Evolutionary conservation across 2,113 vertebrate genomes (phyloP).

Genomic region (Saguinus midas): DNA sequence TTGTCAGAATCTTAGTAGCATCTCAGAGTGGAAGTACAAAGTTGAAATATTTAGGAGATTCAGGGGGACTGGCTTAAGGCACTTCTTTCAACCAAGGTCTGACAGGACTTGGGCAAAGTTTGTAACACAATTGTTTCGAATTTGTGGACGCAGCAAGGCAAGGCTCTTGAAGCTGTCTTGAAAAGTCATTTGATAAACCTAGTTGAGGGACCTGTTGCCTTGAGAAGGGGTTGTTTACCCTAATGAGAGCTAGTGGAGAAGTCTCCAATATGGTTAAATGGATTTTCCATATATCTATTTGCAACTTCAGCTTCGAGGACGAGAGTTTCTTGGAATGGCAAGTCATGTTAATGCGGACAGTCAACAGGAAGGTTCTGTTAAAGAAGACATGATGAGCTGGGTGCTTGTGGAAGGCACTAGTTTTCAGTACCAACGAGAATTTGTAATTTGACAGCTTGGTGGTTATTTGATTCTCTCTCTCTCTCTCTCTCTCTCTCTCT

Average conservation of each 20-base stretch:
- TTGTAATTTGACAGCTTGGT: background rate
- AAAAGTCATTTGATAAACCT: background rate
- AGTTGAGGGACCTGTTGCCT: background rate
- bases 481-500: background rate
- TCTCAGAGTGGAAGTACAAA: background rate
- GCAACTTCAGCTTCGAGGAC: background rate
- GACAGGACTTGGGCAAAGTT: background rate
- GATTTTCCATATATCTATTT: background rate
- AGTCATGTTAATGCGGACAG: background rate
- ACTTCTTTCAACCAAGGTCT: background rate
- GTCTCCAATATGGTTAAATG: background rate
- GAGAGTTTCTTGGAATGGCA: background rate
- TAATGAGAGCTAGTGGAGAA: background rate
- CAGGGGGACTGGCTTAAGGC: background rate
- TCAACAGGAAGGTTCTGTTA: background rate
- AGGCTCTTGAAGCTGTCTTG: background rate
- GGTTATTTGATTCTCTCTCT: background rate
- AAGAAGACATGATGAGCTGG: background rate
- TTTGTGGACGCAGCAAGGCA: background rate
- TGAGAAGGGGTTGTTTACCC: background rate
- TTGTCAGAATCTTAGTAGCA: background rate
- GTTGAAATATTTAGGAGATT: background rate
- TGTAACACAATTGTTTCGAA: background rate
- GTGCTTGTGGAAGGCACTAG: background rate
- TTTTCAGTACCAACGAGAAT: background rate